phyloP scores from a whole-genome alignment of 2,888 invertebrate species.

The Sceliomorpha sp. region DNA sequence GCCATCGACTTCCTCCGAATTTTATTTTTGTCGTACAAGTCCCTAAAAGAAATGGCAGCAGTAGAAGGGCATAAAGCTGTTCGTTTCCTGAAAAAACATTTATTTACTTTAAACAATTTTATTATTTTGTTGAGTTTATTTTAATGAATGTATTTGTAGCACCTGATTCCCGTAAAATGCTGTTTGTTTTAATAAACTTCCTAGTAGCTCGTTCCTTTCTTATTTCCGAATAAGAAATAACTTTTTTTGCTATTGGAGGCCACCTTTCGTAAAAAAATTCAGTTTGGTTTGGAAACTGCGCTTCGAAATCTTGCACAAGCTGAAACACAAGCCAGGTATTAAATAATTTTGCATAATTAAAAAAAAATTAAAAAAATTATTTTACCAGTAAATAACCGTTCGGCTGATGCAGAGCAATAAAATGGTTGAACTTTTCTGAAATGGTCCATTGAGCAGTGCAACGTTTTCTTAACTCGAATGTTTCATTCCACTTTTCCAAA shows the following conservation, averaged over 20 bases:
- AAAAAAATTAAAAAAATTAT: background rate
- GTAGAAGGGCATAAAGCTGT: conserved; percentile 4
- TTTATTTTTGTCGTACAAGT: conserved; percentile 11
- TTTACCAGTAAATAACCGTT: conserved; percentile 13
- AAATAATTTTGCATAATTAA: conserved; percentile 1
- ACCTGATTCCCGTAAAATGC: background rate
- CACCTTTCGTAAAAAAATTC: conserved; percentile 2
- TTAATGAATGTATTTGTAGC: background rate
- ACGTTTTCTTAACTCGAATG: conserved; percentile 3
- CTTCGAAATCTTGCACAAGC: conserved; percentile 3
- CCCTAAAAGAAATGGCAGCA: conserved; percentile 10
- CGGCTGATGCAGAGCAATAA: conserved; percentile 3
- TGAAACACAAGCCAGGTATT: conserved; percentile 4
- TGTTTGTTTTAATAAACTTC: conserved; percentile 5
- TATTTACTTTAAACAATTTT: background rate
- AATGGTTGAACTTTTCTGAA: conserved; percentile 2
- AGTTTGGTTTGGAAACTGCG: background rate
- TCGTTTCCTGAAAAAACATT: background rate
- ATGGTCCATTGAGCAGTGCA: conserved; percentile 2
- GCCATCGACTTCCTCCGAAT: conserved; percentile 10
- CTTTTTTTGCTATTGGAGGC: conserved; percentile 7
- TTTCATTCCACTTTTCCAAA: conserved; percentile 1
- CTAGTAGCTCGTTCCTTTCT: conserved; percentile 8
- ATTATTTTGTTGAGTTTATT: background rate
- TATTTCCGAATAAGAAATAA: background rate